Evolutionary conservation across 2,113 vertebrate genomes (phyloP), one percentile per base, ranked within the genome.

Genomic region (Scomber scombrus): DNA sequence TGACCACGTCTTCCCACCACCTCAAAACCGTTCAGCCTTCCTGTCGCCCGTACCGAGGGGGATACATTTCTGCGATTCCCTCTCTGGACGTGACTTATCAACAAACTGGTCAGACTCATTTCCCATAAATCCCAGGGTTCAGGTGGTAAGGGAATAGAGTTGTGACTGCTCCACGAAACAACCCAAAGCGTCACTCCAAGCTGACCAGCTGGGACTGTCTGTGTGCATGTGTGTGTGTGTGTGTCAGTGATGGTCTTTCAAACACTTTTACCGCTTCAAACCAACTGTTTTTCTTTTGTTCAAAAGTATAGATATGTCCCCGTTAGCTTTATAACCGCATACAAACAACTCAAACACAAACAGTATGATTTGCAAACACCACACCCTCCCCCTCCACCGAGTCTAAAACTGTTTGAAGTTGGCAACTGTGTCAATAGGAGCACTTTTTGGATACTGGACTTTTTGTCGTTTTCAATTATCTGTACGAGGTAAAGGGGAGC

Each of bases 291-390:
- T 62, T 70, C 68, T 73, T 87, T 76, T 80, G 81, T 71, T 84
- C 81, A 75, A 92, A 88, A 85, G 80, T 69, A 85, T 75, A 69
- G 82, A 91, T 61, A 82, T 85, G 76, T 84, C 93, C 91, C 87
- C 88, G 26, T 84, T 80, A 86, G 74, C 82, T 85, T 88, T 77
- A 72, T 86, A 93, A 91, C 89, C 60, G 81, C 91, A 90, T 93
- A 84, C 81, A 93, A 94, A 88, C 85, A 91, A 91, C 78, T 89
- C 83, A 82, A 89, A 93, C 80, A 89, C 81, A 92, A 94, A 93
- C 86, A 74, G 85, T 89, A 90, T 88, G 73, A 84, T 92, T 89
- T 88, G 78, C 71, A 91, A 92, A 85, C 76, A 85, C 83, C 88
- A 78, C 80, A 76, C 57, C 60, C 71, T 78, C 66, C 69, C 64